A percentile compares a stretch with the other conserved stretches of the same genome.
Evolutionary conservation across 2,888 invertebrate species (phyloP).

Genomic region (Hetaerina titia): DNA sequence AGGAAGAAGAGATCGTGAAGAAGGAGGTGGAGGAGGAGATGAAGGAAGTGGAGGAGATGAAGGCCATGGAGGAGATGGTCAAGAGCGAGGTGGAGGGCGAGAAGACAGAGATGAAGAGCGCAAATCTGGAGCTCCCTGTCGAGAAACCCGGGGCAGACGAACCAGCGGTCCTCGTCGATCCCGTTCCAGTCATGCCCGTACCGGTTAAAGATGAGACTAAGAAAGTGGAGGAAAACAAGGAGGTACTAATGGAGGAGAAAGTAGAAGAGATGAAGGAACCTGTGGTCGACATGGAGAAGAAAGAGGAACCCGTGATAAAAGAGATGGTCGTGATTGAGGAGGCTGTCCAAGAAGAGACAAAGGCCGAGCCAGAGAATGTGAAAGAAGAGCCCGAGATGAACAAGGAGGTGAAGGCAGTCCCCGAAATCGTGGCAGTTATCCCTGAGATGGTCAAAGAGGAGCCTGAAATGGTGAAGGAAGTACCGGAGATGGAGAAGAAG

Average conservation of each 20-base stretch:
- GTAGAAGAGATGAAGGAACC: slow-evolving; percentile 68
- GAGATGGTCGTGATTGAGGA: slow-evolving; percentile 70
- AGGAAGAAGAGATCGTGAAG: slow-evolving; percentile 25
- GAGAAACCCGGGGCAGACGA: not conserved
- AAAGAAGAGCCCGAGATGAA: slow-evolving; percentile 69
- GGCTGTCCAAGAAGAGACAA: not conserved
- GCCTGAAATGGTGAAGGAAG: slow-evolving; percentile 2
- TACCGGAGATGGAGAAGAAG: slow-evolving; percentile 70
- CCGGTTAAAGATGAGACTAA: not conserved
- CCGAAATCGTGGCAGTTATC: slow-evolving; percentile 70
- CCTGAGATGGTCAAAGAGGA: slow-evolving; percentile 69
- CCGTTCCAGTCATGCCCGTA: not conserved
- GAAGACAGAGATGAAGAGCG: not conserved
- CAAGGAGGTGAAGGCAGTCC: slow-evolving; percentile 51
- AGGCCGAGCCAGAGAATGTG: slow-evolving; percentile 41
- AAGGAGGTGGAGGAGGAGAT: not conserved
- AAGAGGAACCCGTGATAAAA: slow-evolving; percentile 70
- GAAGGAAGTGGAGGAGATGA: slow-evolving; percentile 68
- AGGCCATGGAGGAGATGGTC: not conserved
- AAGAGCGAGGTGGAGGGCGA: not conserved
- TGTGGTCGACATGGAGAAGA: slow-evolving; percentile 71
- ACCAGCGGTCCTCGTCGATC: not conserved
- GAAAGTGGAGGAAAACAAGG: slow-evolving; percentile 51
- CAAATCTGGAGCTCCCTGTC: slow-evolving; percentile 1
- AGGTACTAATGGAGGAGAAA: slow-evolving; percentile 55